These are phyloP conservation scores for Bugulina stolonifera DNA, from an alignment of 2,888 invertebrate genomes.

Conservation along the genomic window DNA sequence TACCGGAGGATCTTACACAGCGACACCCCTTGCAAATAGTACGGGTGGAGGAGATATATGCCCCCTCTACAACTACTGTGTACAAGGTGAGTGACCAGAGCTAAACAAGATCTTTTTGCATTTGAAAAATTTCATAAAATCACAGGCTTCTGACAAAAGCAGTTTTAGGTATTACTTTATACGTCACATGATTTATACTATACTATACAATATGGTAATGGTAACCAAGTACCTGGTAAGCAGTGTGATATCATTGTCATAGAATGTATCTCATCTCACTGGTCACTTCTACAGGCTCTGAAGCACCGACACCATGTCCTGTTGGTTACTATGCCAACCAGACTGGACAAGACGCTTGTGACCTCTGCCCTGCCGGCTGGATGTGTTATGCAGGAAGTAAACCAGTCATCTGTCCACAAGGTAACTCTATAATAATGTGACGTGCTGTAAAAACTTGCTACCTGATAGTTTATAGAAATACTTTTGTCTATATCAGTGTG, in stretches of 20 bases:
- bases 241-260: too few relatives aligned
- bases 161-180: too few relatives aligned
- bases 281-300: conserved; percentile 33
- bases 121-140: too few relatives aligned
- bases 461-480: too few relatives aligned
- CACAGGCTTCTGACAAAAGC: too few relatives aligned
- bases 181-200: too few relatives aligned
- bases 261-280: too few relatives aligned
- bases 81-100: conserved; percentile 4
- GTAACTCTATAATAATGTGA: conserved; percentile 33
- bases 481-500: too few relatives aligned
- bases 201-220: too few relatives aligned
- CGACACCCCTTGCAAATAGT: conserved; percentile 37
- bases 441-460: too few relatives aligned
- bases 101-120: too few relatives aligned
- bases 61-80: conserved; percentile 41
- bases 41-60: conserved; percentile 39
- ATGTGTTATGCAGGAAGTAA: conserved; percentile 40
- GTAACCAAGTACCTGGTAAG: too few relatives aligned
- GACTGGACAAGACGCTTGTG: conserved; percentile 40
- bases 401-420: conserved; percentile 43
- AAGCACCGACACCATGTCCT: conserved; percentile 36
- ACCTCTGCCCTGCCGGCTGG: conserved; percentile 42
- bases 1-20: conserved; percentile 39
- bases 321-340: conserved; percentile 44